These are phyloP conservation scores for Leptobrachium ailaonicum DNA, from an alignment of 2,113 vertebrate species.

Conservation along the genomic window DNA sequence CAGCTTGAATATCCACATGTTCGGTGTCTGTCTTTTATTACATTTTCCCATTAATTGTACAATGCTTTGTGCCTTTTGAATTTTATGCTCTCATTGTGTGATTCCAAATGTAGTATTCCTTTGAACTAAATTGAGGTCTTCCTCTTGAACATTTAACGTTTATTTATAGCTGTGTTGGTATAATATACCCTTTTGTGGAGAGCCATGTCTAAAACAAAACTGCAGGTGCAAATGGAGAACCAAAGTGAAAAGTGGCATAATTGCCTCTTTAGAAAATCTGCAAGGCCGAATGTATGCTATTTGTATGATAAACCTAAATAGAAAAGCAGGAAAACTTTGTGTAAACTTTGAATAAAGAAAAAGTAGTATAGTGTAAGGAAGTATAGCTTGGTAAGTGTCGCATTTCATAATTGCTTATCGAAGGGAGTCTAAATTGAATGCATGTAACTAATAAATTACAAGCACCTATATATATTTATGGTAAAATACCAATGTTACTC, in stretches of 20 bases:
- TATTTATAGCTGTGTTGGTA: neutral
- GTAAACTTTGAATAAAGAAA: too few species aligned
- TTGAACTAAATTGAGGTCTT: neutral
- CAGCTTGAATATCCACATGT: too few species aligned
- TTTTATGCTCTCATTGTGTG: constrained; percentile 4
- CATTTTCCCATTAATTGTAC: neutral
- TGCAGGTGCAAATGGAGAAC: constrained; percentile 27
- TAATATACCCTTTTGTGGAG: constrained; percentile 7
- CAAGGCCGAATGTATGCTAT: neutral
- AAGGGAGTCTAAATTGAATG: too few species aligned
- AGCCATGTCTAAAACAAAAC: constrained; percentile 27
- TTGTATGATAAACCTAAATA: neutral
- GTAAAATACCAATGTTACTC: too few species aligned
- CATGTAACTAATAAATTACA: too few species aligned
- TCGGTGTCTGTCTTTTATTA: too few species aligned
- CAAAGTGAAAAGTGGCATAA: constrained; percentile 31
- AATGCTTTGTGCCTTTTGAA: neutral
- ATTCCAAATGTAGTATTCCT: constrained; percentile 1
- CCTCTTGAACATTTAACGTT: constrained; percentile 21
- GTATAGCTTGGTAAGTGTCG: too few species aligned
- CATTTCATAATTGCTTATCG: too few species aligned
- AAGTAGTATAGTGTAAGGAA: too few species aligned
- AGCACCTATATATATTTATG: too few species aligned
- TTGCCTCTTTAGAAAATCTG: constrained; percentile 21
- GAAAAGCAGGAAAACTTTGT: neutral